Evolutionary conservation across 1,140 invertebrate species (phyloP), one percentile per base, ranked within the genome.

Genomic region (Diabrotica undecimpunctata): DNA sequence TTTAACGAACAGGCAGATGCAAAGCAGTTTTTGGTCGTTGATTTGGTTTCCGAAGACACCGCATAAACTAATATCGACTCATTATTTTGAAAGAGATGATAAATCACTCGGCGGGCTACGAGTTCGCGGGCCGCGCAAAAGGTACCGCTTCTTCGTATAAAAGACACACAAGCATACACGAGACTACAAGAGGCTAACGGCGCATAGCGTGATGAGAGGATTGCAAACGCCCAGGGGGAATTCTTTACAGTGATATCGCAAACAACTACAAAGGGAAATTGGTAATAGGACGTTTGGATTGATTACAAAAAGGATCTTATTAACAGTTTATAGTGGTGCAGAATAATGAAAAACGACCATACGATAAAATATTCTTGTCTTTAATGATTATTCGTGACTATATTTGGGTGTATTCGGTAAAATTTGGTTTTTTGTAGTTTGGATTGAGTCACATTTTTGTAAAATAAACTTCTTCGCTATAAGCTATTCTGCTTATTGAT

Each of bases 11-110:
- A 36, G 54, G 54, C 54, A 55, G 54, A 55, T 55, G 54, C 54
- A 59, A 59, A 59, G 35, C 5, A 13, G 57, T n/a, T 13, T 59
- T 35, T 39, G n/a, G 37, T 37, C 57, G 5, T n/a, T 38, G 57
- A 36, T 46, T 46, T 46, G 41, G 41, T 46, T 10, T 46, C 41
- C n/a, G 41, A 46, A 46, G 41, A n/a, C 41, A 46, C 41, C 35
- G 38, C 57, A 59, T 59, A 50, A 59, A 59, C 12, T 59, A 59
- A 59, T 59, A 59, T 59, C 37, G 57, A 36, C 41, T 36, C 36
- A 59, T 59, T 59, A 59, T 59, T 59, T 39, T 12, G 57, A 59
- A 25, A 39, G 57, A 8, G 36, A 0, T 36, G n/a, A 59, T 59
- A 59, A 59, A 59, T 59, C 57, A 25, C 57, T 59, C 57, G n/a